These are phyloP conservation scores for Hyles euphorbiae DNA, from an alignment of 1,140 invertebrate species.

Conservation along the genomic window DNA sequence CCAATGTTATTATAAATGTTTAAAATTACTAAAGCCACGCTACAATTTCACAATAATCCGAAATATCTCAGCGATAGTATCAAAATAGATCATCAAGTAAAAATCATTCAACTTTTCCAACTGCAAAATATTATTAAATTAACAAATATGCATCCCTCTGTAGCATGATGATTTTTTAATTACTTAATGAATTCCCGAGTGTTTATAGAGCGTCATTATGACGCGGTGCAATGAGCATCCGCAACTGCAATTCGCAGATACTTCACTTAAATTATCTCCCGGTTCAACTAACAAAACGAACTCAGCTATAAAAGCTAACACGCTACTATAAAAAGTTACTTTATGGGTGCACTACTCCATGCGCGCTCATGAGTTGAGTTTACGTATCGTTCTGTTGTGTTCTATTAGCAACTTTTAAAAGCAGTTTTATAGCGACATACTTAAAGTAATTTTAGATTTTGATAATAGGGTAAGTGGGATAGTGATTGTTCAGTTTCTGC, in stretches of 20 bases:
- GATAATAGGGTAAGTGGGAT: too few relatives aligned
- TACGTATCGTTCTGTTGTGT: neutral
- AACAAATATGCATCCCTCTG: too few relatives aligned
- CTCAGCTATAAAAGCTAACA: slow-evolving; percentile 9
- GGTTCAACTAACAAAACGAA: slow-evolving; percentile 18
- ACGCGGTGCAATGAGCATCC: neutral
- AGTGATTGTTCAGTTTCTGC: too few relatives aligned
- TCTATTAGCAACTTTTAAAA: neutral
- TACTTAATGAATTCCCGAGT: slow-evolving; percentile 1
- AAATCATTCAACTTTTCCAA: too few relatives aligned
- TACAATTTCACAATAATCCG: too few relatives aligned
- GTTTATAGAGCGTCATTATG: slow-evolving; percentile 2
- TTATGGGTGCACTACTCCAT: slow-evolving; percentile 9
- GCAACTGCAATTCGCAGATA: slow-evolving; percentile 15
- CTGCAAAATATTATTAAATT: too few relatives aligned
- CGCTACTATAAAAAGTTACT: slow-evolving; percentile 14
- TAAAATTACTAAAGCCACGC: too few relatives aligned
- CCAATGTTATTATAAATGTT: too few relatives aligned
- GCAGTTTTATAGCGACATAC: too few relatives aligned
- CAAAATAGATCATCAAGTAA: too few relatives aligned
- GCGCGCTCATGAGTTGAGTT: neutral
- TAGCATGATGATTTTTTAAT: neutral
- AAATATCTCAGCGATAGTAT: too few relatives aligned
- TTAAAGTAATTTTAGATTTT: too few relatives aligned
- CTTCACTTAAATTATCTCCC: slow-evolving; percentile 25